phyloP scores from a whole-genome alignment of 1,140 invertebrate genomes.

The Nasonia longicornis region DNA sequence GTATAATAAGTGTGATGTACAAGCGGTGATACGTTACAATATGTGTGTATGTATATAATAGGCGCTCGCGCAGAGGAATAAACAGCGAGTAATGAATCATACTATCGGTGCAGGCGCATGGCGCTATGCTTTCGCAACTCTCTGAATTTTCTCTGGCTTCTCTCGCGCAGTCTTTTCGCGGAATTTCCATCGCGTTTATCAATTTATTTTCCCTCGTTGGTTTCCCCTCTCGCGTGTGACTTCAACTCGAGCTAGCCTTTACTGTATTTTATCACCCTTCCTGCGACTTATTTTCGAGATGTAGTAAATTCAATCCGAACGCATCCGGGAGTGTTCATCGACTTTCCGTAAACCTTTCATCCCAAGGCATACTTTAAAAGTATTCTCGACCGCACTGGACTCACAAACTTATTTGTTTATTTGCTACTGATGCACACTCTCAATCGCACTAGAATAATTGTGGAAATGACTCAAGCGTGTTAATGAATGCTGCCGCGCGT shows the following conservation, averaged over 20 bases:
- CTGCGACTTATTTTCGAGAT: no score
- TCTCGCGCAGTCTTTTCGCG: not conserved
- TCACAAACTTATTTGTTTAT: not conserved
- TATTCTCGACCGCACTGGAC: no score
- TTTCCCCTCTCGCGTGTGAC: no score
- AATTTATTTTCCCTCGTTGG: no score
- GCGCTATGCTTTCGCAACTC: not conserved
- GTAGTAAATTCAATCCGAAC: no score
- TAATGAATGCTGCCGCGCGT: not conserved
- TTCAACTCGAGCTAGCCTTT: no score
- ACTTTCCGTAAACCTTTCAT: no score
- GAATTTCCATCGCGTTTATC: not conserved
- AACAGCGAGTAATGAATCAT: not conserved
- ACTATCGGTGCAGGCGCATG: not conserved
- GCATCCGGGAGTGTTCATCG: no score
- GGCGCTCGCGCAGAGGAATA: slow-evolving; percentile 3
- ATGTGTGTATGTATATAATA: not conserved
- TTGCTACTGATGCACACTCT: not conserved
- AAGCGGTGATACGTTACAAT: not conserved
- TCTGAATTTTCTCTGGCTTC: no score
- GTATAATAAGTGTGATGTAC: not conserved
- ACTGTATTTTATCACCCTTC: no score
- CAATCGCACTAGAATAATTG: not conserved
- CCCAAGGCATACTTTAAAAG: no score
- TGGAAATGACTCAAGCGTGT: not conserved